Percentiles rank a stretch among this genome's conserved stretches.
These are phyloP conservation scores for Eudyptes chrysolophus DNA, from an alignment of 2,113 vertebrate genomes.

Conservation along the genomic window DNA sequence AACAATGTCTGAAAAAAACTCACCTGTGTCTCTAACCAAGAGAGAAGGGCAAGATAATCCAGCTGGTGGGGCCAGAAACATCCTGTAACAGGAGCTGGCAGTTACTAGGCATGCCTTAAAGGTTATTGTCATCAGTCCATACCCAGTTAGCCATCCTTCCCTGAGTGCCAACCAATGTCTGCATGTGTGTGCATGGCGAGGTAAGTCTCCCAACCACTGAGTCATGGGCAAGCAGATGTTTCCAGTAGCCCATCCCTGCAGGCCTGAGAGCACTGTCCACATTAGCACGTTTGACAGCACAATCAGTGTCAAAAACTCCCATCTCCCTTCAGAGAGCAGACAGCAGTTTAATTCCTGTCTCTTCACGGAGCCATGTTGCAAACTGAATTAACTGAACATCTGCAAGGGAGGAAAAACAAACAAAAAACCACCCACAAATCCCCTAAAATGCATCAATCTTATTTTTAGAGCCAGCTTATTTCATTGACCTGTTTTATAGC, in stretches of 20 bases:
- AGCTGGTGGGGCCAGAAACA: background rate
- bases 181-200: background rate
- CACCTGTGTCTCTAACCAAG: rapidly evolving
- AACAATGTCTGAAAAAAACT: rapidly evolving
- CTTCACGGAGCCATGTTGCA: background rate
- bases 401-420: background rate
- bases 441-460: background rate
- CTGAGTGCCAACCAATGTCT: background rate
- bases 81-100: background rate
- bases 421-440: background rate
- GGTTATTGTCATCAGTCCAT: background rate
- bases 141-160: background rate
- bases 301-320: background rate
- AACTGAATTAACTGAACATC: background rate
- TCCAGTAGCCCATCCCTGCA: background rate
- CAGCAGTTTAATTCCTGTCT: background rate
- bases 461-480: background rate
- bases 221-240: background rate
- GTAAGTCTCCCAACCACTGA: background rate
- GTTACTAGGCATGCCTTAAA: background rate
- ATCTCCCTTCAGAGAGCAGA: background rate
- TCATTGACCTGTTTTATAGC: background rate
- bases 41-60: background rate
- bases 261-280: background rate
- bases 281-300: background rate